These are phyloP conservation scores for Sylvietta virens DNA, from an alignment of 2,113 vertebrate genomes.

Conservation along the genomic window DNA sequence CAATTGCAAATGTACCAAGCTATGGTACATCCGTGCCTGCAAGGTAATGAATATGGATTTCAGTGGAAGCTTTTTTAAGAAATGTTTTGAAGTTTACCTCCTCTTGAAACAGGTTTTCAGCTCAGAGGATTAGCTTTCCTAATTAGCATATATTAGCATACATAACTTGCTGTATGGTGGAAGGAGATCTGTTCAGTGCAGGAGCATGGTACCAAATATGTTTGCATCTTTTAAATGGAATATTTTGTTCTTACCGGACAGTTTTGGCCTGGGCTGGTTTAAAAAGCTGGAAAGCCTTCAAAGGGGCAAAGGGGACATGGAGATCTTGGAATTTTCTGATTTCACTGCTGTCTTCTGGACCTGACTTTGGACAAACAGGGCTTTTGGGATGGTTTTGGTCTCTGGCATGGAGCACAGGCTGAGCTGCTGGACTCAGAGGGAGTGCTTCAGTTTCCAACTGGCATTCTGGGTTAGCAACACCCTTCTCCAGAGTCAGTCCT, in stretches of 20 bases:
- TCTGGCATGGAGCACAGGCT: background rate
- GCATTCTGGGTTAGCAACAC: background rate
- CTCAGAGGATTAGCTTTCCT: background rate
- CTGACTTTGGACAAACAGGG: background rate
- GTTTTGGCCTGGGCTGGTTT: rapidly evolving
- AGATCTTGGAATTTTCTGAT: background rate
- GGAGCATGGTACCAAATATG: background rate
- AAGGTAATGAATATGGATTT: slow-evolving; percentile 3
- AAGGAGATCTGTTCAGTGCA: background rate
- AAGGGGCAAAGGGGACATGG: background rate
- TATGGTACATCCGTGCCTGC: background rate
- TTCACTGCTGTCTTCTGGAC: background rate
- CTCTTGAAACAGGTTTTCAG: slow-evolving; percentile 23
- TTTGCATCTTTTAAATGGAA: background rate
- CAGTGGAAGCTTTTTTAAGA: background rate
- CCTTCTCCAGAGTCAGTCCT: background rate
- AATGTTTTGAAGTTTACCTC: slow-evolving; percentile 24
- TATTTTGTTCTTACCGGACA: background rate
- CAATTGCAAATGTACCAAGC: background rate
- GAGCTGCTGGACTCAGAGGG: background rate
- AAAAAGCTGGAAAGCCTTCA: background rate
- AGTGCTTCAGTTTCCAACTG: background rate
- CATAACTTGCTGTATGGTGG: background rate
- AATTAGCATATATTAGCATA: slow-evolving; percentile 29
- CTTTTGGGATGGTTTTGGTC: background rate